phyloP scores from a whole-genome alignment of 2,113 vertebrate genomes.

The Tamias sibiricus region DNA sequence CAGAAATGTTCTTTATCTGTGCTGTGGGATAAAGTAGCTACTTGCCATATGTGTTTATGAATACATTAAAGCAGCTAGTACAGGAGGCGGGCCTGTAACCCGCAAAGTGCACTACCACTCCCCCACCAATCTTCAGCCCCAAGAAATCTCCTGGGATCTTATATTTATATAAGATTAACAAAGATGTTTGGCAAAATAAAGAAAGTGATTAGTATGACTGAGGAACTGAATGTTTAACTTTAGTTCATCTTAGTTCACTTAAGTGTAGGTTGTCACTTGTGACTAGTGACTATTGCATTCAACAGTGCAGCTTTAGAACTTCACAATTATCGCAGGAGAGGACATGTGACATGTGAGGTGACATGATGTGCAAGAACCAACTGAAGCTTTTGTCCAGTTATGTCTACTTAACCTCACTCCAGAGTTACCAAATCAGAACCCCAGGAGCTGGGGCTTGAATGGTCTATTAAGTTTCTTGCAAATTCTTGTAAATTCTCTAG shows the following conservation, averaged over 20 bases:
- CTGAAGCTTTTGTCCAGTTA: background rate
- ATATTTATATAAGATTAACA: constrained; percentile 74
- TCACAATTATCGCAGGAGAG: background rate
- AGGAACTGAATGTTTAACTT: background rate
- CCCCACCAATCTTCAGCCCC: background rate
- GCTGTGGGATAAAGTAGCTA: background rate
- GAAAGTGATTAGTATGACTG: background rate
- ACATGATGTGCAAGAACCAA: background rate
- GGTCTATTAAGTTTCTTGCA: background rate
- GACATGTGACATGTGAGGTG: background rate
- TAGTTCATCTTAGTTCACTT: background rate
- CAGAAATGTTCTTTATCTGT: background rate
- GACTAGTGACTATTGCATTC: background rate
- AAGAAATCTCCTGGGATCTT: constrained; percentile 45
- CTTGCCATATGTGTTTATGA: background rate
- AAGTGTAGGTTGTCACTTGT: background rate
- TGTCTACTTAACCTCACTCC: background rate
- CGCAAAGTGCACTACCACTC: background rate
- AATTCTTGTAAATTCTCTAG: background rate
- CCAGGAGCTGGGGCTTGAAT: background rate
- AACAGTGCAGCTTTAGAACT: background rate
- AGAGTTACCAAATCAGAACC: background rate
- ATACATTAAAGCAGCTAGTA: background rate
- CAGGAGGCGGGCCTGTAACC: constrained; percentile 31
- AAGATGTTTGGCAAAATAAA: constrained; percentile 58